phyloP scores from a whole-genome alignment of 2,888 invertebrate species.

The Tetragonisca angustula region DNA sequence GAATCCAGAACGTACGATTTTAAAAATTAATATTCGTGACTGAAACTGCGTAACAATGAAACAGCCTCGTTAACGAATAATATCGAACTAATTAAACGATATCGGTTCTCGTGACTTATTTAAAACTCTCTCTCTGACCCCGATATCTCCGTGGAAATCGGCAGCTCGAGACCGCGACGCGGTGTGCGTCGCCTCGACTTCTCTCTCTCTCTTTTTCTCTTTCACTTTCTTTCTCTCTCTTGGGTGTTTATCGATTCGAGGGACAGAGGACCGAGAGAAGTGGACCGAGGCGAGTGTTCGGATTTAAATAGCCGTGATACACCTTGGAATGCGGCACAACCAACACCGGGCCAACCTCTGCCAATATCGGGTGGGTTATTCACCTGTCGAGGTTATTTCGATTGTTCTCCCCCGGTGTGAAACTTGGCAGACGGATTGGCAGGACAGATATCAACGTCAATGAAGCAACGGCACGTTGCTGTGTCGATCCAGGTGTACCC shows the following conservation, averaged over 20 bases:
- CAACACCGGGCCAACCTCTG: neutral
- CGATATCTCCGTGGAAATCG: conserved; percentile 20
- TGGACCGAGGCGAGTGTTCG: conserved; percentile 8
- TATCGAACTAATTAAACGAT: neutral
- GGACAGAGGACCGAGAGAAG: conserved; percentile 5
- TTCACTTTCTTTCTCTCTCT: neutral
- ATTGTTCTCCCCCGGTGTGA: neutral
- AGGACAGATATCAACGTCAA: neutral
- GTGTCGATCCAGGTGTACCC: neutral
- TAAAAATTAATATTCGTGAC: too few relatives aligned
- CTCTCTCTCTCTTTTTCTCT: neutral
- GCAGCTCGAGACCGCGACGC: neutral
- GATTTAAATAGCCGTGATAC: conserved; percentile 26
- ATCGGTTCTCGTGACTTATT: neutral
- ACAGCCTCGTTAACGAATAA: neutral
- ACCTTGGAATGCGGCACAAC: conserved; percentile 6
- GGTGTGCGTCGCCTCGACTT: conserved; percentile 1
- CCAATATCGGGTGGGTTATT: conserved; percentile 8
- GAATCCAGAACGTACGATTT: too few relatives aligned
- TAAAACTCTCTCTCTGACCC: conserved; percentile 28
- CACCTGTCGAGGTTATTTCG: conserved; percentile 3
- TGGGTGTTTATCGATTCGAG: conserved; percentile 41
- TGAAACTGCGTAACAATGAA: neutral
- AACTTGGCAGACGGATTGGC: neutral
- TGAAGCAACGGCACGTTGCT: neutral